These are phyloP conservation scores for Yponomeuta malinellus DNA, from an alignment of 2,888 invertebrate species.

Conservation along the genomic window DNA sequence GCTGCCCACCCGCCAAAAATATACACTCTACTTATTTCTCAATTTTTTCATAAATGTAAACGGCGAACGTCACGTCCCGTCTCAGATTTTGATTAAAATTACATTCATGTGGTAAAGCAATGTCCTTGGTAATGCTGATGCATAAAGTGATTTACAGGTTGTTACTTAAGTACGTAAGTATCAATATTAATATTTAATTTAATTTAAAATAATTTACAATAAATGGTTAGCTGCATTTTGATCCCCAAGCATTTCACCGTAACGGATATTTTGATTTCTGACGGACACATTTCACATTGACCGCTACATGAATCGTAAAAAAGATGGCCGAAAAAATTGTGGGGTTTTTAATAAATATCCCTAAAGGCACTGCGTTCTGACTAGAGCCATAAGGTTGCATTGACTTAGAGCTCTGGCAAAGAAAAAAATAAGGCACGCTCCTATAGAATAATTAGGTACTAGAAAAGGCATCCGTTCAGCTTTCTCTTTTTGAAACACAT, in stretches of 20 bases:
- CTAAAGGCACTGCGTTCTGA: constrained; percentile 2
- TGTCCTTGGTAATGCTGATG: constrained; percentile 64
- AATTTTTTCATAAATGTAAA: too few species aligned
- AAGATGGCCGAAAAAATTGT: background rate
- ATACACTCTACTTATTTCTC: background rate
- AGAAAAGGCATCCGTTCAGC: background rate
- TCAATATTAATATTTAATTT: background rate
- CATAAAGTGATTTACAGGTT: constrained; percentile 41
- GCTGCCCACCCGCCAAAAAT: constrained; percentile 5
- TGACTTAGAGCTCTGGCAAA: constrained; percentile 4
- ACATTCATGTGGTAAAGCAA: constrained; percentile 57
- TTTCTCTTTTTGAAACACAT: background rate
- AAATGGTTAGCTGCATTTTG: background rate
- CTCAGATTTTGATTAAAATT: constrained; percentile 23
- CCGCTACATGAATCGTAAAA: background rate
- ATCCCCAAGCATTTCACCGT: background rate
- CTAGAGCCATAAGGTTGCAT: constrained; percentile 8
- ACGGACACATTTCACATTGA: background rate
- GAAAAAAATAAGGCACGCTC: constrained; percentile 2
- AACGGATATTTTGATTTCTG: background rate
- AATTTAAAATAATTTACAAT: background rate
- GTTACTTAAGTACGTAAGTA: constrained; percentile 15
- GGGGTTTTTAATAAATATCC: background rate
- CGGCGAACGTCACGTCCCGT: background rate
- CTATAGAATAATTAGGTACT: background rate